Conservation (phyloP, 2,113 vertebrate species). For the Rhabdomys dilectus region DNA sequence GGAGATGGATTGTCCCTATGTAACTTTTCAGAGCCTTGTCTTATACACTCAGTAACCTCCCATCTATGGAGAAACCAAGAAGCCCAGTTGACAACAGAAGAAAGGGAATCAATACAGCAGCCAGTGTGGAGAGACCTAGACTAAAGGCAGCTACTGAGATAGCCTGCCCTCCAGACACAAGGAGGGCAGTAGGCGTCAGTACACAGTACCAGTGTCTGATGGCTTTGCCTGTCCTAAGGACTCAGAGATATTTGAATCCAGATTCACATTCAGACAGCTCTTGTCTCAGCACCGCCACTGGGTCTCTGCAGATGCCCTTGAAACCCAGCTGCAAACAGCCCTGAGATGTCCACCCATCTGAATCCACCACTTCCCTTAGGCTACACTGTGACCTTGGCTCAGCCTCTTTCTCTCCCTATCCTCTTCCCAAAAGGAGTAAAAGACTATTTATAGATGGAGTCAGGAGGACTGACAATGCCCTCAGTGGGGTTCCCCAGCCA, state of each 20-base stretch:
- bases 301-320: neutral
- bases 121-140: too few relatives aligned
- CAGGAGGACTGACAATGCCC: neutral
- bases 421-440: neutral
- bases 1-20: fast-evolving
- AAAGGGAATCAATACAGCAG: neutral
- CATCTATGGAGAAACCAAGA: neutral
- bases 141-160: neutral
- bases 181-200: fast-evolving
- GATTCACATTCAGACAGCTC: fast-evolving
- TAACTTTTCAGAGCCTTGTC: neutral
- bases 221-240: neutral
- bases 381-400: neutral
- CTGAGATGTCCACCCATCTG: neutral
- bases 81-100: neutral
- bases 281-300: fast-evolving
- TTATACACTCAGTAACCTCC: neutral
- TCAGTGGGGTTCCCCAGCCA: neutral
- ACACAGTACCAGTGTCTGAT: fast-evolving
- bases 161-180: neutral
- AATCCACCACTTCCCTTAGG: neutral
- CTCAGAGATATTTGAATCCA: fast-evolving
- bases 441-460: too few relatives aligned
- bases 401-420: neutral
- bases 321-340: neutral